Percentiles rank a stretch among this genome's conserved stretches.
Conservation (phyloP, 2,888 invertebrate species). For the Watsonalla binaria region DNA sequence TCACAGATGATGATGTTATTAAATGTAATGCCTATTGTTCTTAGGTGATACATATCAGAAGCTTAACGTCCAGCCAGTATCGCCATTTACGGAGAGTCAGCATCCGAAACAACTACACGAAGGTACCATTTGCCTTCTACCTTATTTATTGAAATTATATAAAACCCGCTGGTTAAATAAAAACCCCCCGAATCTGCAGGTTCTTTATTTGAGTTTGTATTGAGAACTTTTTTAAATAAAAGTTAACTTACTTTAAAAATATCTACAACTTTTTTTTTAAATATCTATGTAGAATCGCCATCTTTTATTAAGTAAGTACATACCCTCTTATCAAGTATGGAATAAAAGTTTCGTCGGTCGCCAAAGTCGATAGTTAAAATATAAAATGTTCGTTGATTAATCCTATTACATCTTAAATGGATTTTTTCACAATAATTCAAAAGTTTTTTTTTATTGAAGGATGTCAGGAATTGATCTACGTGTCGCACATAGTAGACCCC, state of each 20-base stretch:
- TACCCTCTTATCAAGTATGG: too few species aligned
- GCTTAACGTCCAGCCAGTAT: conserved; percentile 38
- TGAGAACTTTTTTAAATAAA: too few species aligned
- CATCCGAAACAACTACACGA: conserved; percentile 47
- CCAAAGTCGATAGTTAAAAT: too few species aligned
- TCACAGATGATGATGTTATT: not conserved
- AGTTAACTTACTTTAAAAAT: too few species aligned
- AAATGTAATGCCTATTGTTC: conserved; percentile 1
- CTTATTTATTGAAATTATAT: not conserved
- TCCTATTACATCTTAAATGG: too few species aligned
- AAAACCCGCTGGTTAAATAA: not conserved
- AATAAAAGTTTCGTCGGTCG: too few species aligned
- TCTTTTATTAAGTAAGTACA: not conserved
- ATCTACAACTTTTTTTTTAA: too few species aligned
- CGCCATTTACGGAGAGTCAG: conserved; percentile 44
- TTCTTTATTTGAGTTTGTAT: too few species aligned
- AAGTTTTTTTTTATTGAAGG: too few species aligned
- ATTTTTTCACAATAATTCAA: too few species aligned
- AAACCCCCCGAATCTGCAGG: too few species aligned
- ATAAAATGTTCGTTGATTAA: too few species aligned
- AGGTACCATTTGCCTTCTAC: conserved; percentile 35
- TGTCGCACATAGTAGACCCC: conserved; percentile 80
- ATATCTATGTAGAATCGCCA: not conserved
- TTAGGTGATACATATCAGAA: conserved; percentile 37
- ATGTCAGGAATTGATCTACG: conserved; percentile 66